Percentiles rank a stretch among this genome's conserved stretches.
Conservation (phyloP, 2,888 invertebrate species). For the Rhingia campestris region DNA sequence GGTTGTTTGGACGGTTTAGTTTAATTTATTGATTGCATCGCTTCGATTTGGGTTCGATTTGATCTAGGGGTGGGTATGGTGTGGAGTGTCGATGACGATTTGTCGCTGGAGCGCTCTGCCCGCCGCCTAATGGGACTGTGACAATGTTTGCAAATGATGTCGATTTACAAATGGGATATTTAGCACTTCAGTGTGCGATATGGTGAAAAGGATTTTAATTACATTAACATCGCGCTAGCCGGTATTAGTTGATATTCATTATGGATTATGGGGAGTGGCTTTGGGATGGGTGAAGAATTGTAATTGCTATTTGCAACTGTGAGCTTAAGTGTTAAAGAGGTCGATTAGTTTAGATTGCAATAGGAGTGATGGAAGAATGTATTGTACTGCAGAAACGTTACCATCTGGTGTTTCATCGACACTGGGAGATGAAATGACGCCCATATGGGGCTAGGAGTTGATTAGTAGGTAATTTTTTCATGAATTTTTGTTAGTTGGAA, state of each 20-base stretch:
- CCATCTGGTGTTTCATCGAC: too few species aligned
- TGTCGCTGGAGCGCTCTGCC: conserved; percentile 40
- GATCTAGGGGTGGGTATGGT: conserved; percentile 31
- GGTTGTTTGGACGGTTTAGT: conserved; percentile 55
- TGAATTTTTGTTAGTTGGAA: too few species aligned
- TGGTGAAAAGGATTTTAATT: conserved; percentile 52
- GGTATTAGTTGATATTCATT: conserved; percentile 22
- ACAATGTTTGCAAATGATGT: conserved; percentile 45
- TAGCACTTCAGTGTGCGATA: conserved; percentile 22
- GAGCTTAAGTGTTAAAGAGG: too few species aligned
- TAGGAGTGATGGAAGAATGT: too few species aligned
- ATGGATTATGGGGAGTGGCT: background rate
- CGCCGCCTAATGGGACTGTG: conserved; percentile 38
- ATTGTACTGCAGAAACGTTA: too few species aligned
- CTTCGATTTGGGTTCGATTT: conserved; percentile 10
- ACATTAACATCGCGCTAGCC: conserved; percentile 44
- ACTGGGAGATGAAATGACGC: too few species aligned
- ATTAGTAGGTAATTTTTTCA: too few species aligned
- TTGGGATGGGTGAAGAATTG: background rate
- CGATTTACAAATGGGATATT: conserved; percentile 47
- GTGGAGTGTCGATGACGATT: conserved; percentile 38
- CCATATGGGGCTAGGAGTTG: too few species aligned
- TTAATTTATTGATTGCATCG: conserved; percentile 64
- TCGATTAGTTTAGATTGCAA: too few species aligned
- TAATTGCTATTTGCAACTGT: background rate